Evolutionary conservation across 1,140 invertebrate species (phyloP), one percentile per base, ranked within the genome.

Genomic region (Akabosia matsudoensis): DNA sequence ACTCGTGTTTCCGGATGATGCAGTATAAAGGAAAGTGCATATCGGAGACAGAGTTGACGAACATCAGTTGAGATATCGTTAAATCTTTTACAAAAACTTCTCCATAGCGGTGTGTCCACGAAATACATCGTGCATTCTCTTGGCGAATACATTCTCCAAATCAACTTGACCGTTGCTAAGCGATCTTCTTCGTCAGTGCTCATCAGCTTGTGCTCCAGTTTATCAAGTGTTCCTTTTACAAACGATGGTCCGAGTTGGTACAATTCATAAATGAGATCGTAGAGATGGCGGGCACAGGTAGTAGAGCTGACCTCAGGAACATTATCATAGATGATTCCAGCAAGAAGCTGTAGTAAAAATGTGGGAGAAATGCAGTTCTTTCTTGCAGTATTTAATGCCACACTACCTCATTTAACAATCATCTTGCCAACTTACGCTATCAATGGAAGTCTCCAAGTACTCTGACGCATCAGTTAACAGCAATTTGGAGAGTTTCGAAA

Each of bases 141-240:
- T 96, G 98, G 74, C 94, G 95, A 97, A 84, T 98, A 99, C 95
- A 99, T 97, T 82, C 95, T 89, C 1, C 96, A 95, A 30, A 98
- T 85, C 24, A 98, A 84, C 0, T 94, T 93, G 1, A 97, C 97
- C 0, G 95, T 95, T 61, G 90, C 90, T 75, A 96, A 88, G 33
- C 88, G 82, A 84, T 97, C 96, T 78, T 88, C 88, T 84, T 96
- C 94, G 78, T 92, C 91, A 24, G 92, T 91, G 75, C 94, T 96
- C 85, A 97, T 93, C 1, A 95, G 83, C 85, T 95, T 94, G 83
- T 96, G 97, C 83, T 98, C 96, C 26, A 98, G 86, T 84, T 98
- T 96, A 0, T 97, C 97, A 73, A 98, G 85, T 26, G 98, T 95
- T 16, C 94, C 90, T 26, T 94, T 84, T 71, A 99, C 86, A 30